Conservation (phyloP, 2,113 vertebrate genomes). For the Copsychus sechellarum region DNA sequence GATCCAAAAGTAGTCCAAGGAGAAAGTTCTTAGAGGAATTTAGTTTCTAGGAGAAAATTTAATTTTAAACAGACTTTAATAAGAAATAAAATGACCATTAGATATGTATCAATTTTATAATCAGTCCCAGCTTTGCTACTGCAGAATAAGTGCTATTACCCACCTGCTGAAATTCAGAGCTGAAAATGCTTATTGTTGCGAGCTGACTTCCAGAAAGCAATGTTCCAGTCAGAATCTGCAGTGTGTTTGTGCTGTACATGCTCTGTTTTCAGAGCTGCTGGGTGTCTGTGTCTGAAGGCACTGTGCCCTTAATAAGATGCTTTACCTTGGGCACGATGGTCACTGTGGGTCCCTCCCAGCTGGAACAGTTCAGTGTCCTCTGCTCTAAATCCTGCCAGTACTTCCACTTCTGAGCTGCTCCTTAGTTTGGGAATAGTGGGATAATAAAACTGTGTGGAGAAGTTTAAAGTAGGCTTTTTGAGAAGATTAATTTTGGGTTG, state of each 20-base stretch:
- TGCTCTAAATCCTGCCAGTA: neutral
- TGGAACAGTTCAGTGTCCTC: neutral
- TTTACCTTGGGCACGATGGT: neutral
- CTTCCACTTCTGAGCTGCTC: neutral
- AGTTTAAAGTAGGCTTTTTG: neutral
- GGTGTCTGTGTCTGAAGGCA: neutral
- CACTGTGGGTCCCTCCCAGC: rapidly evolving
- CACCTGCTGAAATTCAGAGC: neutral
- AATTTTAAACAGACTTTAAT: neutral
- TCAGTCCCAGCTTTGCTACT: neutral
- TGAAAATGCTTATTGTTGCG: neutral
- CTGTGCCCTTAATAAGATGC: neutral
- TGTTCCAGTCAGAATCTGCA: neutral
- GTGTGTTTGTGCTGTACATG: neutral
- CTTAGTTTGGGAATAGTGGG: neutral
- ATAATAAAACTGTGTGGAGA: neutral
- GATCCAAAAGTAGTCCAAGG: neutral
- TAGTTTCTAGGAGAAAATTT: neutral
- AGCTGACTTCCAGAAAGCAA: neutral
- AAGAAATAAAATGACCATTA: conserved; percentile 13
- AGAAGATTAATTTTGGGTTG: neutral
- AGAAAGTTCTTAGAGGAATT: neutral
- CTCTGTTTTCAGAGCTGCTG: neutral
- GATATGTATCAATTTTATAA: conserved; percentile 7
- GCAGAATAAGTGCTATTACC: neutral